Conservation (phyloP, 2,888 invertebrate genomes). For the Drosophila histrio region DNA sequence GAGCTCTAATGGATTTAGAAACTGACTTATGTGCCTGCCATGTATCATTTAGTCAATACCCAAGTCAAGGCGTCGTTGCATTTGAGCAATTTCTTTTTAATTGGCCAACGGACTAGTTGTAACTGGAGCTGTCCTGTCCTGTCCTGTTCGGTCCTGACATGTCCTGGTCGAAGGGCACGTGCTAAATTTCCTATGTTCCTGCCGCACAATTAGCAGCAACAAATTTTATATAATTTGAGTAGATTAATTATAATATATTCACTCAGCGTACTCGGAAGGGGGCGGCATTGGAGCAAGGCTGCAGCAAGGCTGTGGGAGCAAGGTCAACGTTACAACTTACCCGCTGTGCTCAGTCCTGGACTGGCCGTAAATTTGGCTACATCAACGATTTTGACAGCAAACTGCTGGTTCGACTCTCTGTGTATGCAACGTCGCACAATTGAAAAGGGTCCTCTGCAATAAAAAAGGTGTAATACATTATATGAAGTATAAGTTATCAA, state of each 20-base stretch:
- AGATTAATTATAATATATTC: constrained; percentile 80
- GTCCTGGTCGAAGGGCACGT: constrained; percentile 36
- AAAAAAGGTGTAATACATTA: constrained; percentile 9
- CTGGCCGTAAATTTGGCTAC: constrained; percentile 98
- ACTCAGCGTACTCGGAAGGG: constrained; percentile 37
- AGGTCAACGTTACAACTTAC: constrained; percentile 85
- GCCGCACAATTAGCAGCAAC: constrained; percentile 67
- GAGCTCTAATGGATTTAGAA: constrained; percentile 64
- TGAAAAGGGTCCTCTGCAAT: constrained; percentile 95
- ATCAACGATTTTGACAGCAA: constrained; percentile 99
- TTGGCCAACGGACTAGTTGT: constrained; percentile 42
- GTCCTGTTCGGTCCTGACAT: not conserved
- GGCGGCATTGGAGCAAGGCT: not conserved
- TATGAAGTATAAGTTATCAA: constrained; percentile 24
- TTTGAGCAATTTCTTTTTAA: constrained; percentile 75
- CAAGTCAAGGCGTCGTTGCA: constrained; percentile 47
- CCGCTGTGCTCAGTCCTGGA: constrained; percentile 97
- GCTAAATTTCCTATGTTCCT: constrained; percentile 29
- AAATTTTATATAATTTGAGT: constrained; percentile 76
- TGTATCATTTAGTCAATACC: constrained; percentile 74
- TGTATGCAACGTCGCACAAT: constrained; percentile 97
- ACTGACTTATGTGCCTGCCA: constrained; percentile 70
- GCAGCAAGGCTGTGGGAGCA: constrained; percentile 9
- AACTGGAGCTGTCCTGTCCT: constrained; percentile 4
- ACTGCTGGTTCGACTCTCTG: constrained; percentile 96